Evolutionary conservation across 92 coral and sea anemone species (phyloP).

Genomic region (Muricea muricata): DNA sequence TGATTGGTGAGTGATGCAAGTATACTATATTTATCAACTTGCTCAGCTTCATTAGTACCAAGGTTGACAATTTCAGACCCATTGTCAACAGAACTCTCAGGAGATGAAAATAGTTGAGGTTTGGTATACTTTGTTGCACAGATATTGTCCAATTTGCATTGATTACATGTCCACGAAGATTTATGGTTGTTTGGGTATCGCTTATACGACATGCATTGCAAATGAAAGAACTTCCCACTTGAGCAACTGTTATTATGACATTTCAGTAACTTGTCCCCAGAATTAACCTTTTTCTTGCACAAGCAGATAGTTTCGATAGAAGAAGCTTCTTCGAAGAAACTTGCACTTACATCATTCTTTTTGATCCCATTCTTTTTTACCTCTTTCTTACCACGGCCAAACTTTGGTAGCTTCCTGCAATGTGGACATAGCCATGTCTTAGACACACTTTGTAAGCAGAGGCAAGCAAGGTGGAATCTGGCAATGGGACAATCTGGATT

Average conservation of each 20-base stretch:
- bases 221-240: conserved; percentile 43
- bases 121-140: conserved; percentile 16
- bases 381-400: conserved; percentile 41
- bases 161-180: conserved; percentile 30
- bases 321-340: conserved; percentile 23
- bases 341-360: neutral
- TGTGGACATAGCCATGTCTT: conserved; percentile 76
- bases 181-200: conserved; percentile 39
- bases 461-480: conserved; percentile 58
- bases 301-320: conserved; percentile 6
- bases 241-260: conserved; percentile 32
- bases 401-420: conserved; percentile 58
- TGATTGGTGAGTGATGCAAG: conserved; percentile 10
- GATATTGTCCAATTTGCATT: conserved; percentile 25
- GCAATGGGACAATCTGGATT: conserved; percentile 62
- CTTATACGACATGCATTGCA: conserved; percentile 41
- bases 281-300: conserved; percentile 29
- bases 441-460: conserved; percentile 41
- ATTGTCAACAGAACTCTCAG: conserved; percentile 19
- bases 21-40: conserved; percentile 9
- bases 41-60: neutral
- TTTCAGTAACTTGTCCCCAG: conserved; percentile 30
- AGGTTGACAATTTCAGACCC: neutral
- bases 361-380: conserved; percentile 18
- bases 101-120: conserved; percentile 10